Conservation (phyloP, 2,113 vertebrate genomes). For the Ivindomyrus marchei region DNA sequence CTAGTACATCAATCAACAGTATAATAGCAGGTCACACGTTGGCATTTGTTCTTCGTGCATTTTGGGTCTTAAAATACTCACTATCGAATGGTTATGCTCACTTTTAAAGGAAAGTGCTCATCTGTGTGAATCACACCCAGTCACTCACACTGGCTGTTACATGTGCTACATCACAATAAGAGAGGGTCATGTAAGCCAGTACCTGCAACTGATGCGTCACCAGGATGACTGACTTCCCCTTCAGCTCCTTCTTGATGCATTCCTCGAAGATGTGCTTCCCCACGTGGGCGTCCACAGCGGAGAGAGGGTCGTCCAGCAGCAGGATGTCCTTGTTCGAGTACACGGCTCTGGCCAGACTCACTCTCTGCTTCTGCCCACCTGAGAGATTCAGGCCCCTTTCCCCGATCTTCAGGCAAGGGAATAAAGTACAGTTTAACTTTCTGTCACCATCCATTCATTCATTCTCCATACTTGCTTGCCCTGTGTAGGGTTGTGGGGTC, state of each 20-base stretch:
- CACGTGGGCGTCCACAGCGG: constrained; percentile 64
- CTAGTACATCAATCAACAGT: not conserved
- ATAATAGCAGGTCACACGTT: not conserved
- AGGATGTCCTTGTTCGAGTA: constrained; percentile 65
- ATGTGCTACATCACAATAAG: not conserved
- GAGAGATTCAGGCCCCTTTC: constrained; percentile 68
- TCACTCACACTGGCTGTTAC: not conserved
- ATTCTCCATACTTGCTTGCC: not conserved
- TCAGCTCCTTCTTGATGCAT: constrained; percentile 59
- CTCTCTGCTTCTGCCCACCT: constrained; percentile 67
- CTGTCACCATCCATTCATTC: not conserved
- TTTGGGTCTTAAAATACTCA: not conserved
- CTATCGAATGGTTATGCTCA: not conserved
- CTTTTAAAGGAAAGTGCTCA: not conserved
- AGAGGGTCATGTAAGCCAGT: not conserved
- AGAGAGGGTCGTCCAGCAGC: constrained; percentile 68
- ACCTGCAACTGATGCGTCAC: constrained; percentile 72
- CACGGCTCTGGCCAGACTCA: constrained; percentile 64
- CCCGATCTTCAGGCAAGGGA: constrained; percentile 50
- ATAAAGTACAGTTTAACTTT: not conserved
- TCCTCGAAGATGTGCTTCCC: constrained; percentile 71
- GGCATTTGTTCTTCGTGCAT: not conserved
- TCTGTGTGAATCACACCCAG: not conserved
- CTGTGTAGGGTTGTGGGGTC: not conserved
- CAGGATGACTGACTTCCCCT: constrained; percentile 60